Evolutionary conservation across 1,140 invertebrate genomes (phyloP).

Genomic region (Drosophila nikananu): DNA sequence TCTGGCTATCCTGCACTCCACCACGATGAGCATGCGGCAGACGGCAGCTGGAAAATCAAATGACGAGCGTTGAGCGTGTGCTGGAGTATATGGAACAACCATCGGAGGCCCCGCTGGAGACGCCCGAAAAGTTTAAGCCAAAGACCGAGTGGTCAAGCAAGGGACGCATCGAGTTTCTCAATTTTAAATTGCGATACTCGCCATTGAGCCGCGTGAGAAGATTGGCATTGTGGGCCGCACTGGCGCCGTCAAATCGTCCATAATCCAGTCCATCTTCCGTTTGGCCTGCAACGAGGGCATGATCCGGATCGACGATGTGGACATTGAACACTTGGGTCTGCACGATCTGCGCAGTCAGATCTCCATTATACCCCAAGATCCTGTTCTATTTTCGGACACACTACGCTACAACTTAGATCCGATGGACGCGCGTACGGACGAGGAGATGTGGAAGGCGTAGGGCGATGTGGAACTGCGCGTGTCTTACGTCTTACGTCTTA

Average conservation of each 20-base stretch:
- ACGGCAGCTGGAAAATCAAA: conserved; percentile 94
- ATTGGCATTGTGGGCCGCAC: conserved; percentile 94
- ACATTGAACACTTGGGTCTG: conserved; percentile 87
- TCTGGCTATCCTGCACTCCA: conserved; percentile 92
- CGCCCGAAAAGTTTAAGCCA: conserved; percentile 86
- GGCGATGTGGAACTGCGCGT: conserved; percentile 92
- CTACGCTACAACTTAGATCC: conserved; percentile 93
- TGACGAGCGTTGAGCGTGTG: conserved; percentile 93
- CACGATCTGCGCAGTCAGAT: conserved; percentile 89
- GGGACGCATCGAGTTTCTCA: conserved; percentile 89
- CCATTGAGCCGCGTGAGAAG: conserved; percentile 91
- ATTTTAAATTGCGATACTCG: conserved; percentile 87
- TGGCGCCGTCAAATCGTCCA: conserved; percentile 96
- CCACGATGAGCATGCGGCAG: conserved; percentile 92
- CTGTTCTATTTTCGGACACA: conserved; percentile 91
- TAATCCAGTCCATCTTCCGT: conserved; percentile 93
- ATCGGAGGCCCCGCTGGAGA: conserved; percentile 87
- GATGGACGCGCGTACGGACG: conserved; percentile 90
- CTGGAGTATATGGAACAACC: conserved; percentile 89
- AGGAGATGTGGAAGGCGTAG: conserved; percentile 92
- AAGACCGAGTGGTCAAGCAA: conserved; percentile 90
- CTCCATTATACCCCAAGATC: conserved; percentile 93
- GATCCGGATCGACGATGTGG: conserved; percentile 88
- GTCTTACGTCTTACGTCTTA: no score
- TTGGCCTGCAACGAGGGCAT: conserved; percentile 89